These are phyloP conservation scores for Sipunculus nudus DNA, from an alignment of 2,888 invertebrate species.

Conservation along the genomic window DNA sequence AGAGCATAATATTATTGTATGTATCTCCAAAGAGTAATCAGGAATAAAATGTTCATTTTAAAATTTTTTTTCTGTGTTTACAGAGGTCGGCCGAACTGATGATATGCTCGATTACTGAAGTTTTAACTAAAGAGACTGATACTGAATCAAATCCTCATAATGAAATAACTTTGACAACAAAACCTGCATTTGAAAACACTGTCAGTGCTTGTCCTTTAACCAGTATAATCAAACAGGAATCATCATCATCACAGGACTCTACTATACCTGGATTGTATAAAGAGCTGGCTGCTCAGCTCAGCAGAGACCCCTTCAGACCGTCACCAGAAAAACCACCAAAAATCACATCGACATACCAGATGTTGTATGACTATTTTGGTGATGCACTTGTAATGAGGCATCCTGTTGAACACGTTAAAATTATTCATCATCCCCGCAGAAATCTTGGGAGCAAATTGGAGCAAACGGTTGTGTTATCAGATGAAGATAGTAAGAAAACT, in stretches of 20 bases:
- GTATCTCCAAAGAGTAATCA: too few relatives aligned
- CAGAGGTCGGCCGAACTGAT: too few relatives aligned
- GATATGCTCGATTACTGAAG: too few relatives aligned
- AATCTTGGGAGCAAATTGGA: slow-evolving; percentile 48
- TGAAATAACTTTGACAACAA: too few relatives aligned
- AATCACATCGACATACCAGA: slow-evolving; percentile 45
- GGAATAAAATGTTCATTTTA: too few relatives aligned
- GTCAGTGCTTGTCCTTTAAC: too few relatives aligned
- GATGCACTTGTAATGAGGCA: slow-evolving; percentile 56
- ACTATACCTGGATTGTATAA: neutral
- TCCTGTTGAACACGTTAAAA: slow-evolving; percentile 41
- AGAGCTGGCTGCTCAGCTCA: neutral
- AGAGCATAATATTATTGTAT: too few relatives aligned
- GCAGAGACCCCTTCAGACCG: neutral
- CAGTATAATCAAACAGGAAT: too few relatives aligned
- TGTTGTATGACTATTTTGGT: slow-evolving; percentile 63
- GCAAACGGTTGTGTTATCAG: slow-evolving; percentile 45
- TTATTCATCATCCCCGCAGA: slow-evolving; percentile 37
- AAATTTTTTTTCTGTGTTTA: too few relatives aligned
- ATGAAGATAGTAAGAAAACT: slow-evolving; percentile 50
- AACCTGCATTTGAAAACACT: too few relatives aligned
- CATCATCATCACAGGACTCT: too few relatives aligned
- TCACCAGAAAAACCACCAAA: slow-evolving; percentile 1
- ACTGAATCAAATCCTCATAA: neutral
- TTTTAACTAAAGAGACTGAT: too few relatives aligned